Conservation (phyloP, 1,140 invertebrate species). For the Ridgeia piscesae region DNA sequence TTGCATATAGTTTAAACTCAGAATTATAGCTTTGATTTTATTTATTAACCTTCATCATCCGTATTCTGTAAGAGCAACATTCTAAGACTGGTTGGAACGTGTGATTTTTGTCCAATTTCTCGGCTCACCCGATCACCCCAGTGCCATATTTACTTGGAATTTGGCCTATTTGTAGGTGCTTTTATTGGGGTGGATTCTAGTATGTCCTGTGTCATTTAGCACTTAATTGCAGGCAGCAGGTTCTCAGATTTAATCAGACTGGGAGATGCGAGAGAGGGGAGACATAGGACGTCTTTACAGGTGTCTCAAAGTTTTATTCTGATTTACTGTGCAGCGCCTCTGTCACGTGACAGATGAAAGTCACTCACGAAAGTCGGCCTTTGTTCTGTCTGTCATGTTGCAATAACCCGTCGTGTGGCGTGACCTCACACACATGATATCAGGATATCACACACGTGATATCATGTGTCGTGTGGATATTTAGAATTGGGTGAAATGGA, state of each 20-base stretch:
- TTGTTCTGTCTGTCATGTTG: not conserved
- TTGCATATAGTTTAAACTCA: not conserved
- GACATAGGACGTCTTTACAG: not conserved
- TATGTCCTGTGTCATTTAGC: not conserved
- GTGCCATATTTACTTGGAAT: not conserved
- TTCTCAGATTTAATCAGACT: not conserved
- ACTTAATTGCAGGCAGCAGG: not conserved
- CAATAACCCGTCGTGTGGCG: not conserved
- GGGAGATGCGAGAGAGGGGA: not conserved
- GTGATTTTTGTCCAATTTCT: not conserved
- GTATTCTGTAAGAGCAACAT: not conserved
- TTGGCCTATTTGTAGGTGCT: not conserved
- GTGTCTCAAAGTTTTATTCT: not conserved
- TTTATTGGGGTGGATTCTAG: not conserved
- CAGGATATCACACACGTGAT: not conserved
- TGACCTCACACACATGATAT: not conserved
- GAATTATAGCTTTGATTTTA: not conserved
- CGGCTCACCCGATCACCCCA: not conserved
- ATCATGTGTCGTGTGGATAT: not conserved
- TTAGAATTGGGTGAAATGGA: not conserved
- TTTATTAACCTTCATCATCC: not conserved
- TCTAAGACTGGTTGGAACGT: not conserved
- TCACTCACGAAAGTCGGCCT: not conserved
- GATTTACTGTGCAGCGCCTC: not conserved
- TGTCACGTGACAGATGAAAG: not conserved